Conservation (phyloP, 2,888 invertebrate genomes). For the Flexamia atlantica region DNA sequence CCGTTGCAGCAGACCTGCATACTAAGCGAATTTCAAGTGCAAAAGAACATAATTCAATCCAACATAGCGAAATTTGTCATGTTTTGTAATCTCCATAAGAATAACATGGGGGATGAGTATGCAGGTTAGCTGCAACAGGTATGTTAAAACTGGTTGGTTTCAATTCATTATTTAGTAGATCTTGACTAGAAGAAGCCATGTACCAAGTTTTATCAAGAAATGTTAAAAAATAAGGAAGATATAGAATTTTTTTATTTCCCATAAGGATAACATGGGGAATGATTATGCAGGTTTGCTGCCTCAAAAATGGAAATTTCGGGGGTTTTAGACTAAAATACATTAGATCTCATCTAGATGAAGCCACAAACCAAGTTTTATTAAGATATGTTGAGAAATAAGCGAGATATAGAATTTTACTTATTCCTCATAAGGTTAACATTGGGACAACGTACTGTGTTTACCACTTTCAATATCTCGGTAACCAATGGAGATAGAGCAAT, state of each 20-base stretch:
- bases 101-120: too few relatives aligned
- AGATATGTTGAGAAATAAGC: background rate
- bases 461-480: background rate
- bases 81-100: too few relatives aligned
- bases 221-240: background rate
- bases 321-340: background rate
- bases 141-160: too few relatives aligned
- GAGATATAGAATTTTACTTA: background rate
- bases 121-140: too few relatives aligned
- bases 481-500: background rate
- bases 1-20: too few relatives aligned
- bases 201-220: background rate
- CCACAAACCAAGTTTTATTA: background rate
- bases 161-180: background rate
- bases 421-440: constrained; percentile 10
- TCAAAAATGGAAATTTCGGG: background rate
- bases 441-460: constrained; percentile 4
- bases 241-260: background rate
- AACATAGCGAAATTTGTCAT: too few relatives aligned
- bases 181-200: background rate
- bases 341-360: background rate
- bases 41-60: too few relatives aligned
- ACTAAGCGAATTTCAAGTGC: too few relatives aligned
- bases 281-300: background rate
- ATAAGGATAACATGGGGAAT: background rate